phyloP scores from a whole-genome alignment of 2,113 vertebrate genomes.

The Gymnorhina tibicen region DNA sequence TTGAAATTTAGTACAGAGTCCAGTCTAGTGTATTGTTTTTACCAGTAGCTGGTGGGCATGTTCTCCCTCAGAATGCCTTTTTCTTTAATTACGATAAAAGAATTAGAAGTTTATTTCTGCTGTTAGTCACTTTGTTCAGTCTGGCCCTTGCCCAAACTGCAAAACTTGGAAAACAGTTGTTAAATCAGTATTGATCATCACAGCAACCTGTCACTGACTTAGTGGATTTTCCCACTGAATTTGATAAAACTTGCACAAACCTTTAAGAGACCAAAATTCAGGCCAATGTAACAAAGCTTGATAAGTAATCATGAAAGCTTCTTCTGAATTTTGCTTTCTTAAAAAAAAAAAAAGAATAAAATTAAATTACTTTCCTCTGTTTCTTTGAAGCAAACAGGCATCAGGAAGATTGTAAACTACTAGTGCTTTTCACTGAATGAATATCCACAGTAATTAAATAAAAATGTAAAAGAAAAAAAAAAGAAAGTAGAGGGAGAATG shows the following conservation, averaged over 20 bases:
- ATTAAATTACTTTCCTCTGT: neutral
- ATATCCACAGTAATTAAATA: neutral
- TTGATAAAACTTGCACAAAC: neutral
- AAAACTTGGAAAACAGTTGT: neutral
- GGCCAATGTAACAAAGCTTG: neutral
- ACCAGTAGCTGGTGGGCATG: neutral
- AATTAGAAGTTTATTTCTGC: neutral
- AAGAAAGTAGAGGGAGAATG: neutral
- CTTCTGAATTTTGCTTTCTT: neutral
- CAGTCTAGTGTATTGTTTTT: neutral
- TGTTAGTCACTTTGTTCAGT: neutral
- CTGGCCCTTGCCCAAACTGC: neutral
- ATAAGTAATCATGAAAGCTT: neutral
- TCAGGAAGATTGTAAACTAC: neutral
- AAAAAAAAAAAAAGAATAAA: neutral
- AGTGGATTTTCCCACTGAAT: neutral
- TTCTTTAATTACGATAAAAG: neutral
- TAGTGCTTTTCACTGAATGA: slow-evolving; percentile 17
- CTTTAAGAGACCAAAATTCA: neutral
- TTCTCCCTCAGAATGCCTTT: neutral
- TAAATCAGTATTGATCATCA: neutral
- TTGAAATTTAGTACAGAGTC: neutral
- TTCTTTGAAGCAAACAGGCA: neutral
- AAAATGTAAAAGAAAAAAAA: neutral
- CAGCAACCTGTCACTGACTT: neutral